Conservation (phyloP, 1,140 invertebrate species). For the Habropoda laboriosa region DNA sequence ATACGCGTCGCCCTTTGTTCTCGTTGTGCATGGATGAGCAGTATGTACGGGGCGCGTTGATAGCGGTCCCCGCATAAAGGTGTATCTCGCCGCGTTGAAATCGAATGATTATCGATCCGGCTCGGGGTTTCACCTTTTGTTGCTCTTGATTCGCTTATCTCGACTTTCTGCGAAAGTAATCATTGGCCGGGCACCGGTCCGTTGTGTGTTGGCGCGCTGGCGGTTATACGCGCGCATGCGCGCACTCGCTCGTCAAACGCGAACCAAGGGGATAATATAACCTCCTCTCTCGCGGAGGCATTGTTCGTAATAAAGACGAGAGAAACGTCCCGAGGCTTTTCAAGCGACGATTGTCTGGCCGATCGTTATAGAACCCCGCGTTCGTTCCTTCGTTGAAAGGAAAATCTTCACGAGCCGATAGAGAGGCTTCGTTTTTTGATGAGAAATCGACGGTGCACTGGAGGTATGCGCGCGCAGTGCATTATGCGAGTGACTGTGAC, state of each 20-base stretch:
- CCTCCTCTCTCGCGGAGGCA: slow-evolving; percentile 54
- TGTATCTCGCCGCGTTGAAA: slow-evolving; percentile 55
- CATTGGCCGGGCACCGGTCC: slow-evolving; percentile 44
- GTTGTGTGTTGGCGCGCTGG: slow-evolving; percentile 16
- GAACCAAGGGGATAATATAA: slow-evolving; percentile 60
- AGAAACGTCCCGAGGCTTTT: slow-evolving; percentile 29
- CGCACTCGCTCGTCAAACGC: slow-evolving; percentile 43
- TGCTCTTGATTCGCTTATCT: slow-evolving; percentile 61
- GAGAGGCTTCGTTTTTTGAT: neutral
- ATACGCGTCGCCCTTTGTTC: slow-evolving; percentile 59
- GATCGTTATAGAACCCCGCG: slow-evolving; percentile 24
- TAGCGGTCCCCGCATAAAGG: slow-evolving; percentile 37
- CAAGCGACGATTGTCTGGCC: slow-evolving; percentile 11
- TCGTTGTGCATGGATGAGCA: slow-evolving; percentile 54
- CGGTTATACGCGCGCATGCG: neutral
- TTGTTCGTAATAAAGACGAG: slow-evolving; percentile 63
- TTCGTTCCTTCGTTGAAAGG: slow-evolving; percentile 5
- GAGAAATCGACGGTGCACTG: neutral
- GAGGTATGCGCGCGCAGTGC: neutral
- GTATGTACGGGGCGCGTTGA: slow-evolving; percentile 41
- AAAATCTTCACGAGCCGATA: slow-evolving; percentile 4
- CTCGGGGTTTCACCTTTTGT: slow-evolving; percentile 35
- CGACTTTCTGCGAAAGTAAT: slow-evolving; percentile 54
- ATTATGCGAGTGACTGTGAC: neutral
- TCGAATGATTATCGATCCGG: slow-evolving; percentile 61